These are phyloP conservation scores for Rotaria sp. DNA, from an alignment of 2,888 invertebrate species.

Conservation along the genomic window DNA sequence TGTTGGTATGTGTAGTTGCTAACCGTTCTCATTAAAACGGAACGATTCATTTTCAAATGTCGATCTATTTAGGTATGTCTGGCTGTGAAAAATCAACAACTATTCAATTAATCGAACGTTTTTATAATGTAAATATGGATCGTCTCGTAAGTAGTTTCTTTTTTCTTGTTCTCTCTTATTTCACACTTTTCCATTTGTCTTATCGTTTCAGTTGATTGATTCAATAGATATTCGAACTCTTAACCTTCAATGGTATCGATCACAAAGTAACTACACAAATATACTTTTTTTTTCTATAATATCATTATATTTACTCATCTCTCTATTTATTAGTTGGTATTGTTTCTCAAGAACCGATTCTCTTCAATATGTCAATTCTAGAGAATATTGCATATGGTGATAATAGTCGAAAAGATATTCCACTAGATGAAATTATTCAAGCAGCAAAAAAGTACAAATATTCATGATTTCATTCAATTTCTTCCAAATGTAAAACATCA, in stretches of 20 bases:
- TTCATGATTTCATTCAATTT: slow-evolving; percentile 36
- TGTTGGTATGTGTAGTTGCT: background rate
- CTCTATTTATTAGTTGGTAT: slow-evolving; percentile 62
- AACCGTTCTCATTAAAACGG: background rate
- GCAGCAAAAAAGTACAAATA: slow-evolving; percentile 40
- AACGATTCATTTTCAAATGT: background rate
- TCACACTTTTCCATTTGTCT: background rate
- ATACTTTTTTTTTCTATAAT: no score
- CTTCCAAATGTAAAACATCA: slow-evolving; percentile 28
- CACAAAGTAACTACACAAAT: background rate
- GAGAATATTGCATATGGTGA: slow-evolving; percentile 90
- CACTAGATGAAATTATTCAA: slow-evolving; percentile 54
- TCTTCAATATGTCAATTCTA: slow-evolving; percentile 77
- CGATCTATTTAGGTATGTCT: background rate
- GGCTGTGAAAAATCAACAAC: slow-evolving; percentile 38
- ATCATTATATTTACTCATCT: no score
- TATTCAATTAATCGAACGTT: slow-evolving; percentile 33
- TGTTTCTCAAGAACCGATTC: slow-evolving; percentile 82
- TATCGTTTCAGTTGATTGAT: background rate
- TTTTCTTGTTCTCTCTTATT: background rate
- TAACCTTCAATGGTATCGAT: slow-evolving; percentile 34
- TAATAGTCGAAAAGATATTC: slow-evolving; percentile 61
- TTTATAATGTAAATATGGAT: slow-evolving; percentile 31
- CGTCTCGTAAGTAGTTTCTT: background rate
- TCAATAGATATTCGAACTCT: slow-evolving; percentile 5